These are phyloP conservation scores for Coranthus polyacanthus DNA, from an alignment of 2,797 vertebrate genomes.

Conservation along the genomic window DNA sequence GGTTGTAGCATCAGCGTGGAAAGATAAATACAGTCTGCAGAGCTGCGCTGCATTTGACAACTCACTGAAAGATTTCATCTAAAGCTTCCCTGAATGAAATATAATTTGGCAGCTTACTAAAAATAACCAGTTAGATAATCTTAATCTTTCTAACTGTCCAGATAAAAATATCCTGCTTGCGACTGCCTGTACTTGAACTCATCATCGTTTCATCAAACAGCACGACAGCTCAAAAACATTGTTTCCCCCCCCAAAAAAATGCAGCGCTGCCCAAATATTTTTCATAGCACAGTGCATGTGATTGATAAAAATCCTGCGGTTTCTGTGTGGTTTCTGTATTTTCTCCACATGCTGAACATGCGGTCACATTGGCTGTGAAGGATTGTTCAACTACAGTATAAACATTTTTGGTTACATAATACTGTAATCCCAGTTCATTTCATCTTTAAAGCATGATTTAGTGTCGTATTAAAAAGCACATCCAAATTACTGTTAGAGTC, in stretches of 20 bases:
- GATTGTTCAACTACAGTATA: slow-evolving; percentile 15
- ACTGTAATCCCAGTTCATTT: slow-evolving; percentile 12
- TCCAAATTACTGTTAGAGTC: too few relatives aligned
- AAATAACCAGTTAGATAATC: slow-evolving; percentile 52
- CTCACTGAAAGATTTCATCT: slow-evolving; percentile 56
- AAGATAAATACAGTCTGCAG: slow-evolving; percentile 57
- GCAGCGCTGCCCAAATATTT: slow-evolving; percentile 32
- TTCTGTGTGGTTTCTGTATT: slow-evolving; percentile 25
- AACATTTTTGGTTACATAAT: slow-evolving; percentile 46
- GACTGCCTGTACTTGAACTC: not conserved
- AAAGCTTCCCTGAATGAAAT: slow-evolving; percentile 44
- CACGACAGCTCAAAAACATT: slow-evolving; percentile 14
- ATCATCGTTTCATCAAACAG: slow-evolving; percentile 25
- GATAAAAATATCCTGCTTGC: slow-evolving; percentile 40
- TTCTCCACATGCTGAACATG: slow-evolving; percentile 29
- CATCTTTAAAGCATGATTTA: too few relatives aligned
- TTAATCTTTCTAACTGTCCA: slow-evolving; percentile 40
- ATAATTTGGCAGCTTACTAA: slow-evolving; percentile 51
- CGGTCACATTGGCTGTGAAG: slow-evolving; percentile 37
- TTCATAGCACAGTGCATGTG: slow-evolving; percentile 19
- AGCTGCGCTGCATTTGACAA: slow-evolving; percentile 54
- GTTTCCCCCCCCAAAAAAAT: slow-evolving; percentile 16
- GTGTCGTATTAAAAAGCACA: too few relatives aligned
- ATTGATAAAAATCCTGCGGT: slow-evolving; percentile 45
- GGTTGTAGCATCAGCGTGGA: slow-evolving; percentile 49